Percentiles rank a stretch among this genome's conserved stretches.
These are phyloP conservation scores for Drosophila mulleri DNA, from an alignment of 2,888 invertebrate species.

Conservation along the genomic window DNA sequence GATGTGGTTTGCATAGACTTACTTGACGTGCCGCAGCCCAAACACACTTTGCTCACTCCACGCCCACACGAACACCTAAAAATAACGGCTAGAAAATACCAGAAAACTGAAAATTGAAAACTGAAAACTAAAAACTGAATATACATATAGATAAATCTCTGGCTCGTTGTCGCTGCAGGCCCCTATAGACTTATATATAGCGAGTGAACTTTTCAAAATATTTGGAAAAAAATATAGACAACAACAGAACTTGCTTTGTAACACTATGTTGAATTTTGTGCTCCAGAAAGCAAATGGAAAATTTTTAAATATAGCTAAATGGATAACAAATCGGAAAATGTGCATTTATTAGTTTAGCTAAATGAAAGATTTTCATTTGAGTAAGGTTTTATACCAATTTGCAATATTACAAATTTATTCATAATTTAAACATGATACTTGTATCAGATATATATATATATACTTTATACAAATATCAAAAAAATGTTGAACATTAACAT, in stretches of 20 bases:
- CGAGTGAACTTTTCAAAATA: constrained; percentile 41
- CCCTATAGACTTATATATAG: constrained; percentile 37
- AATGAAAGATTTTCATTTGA: too few species aligned
- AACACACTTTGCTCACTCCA: constrained; percentile 58
- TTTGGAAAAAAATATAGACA: constrained; percentile 15
- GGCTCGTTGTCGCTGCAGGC: constrained; percentile 47
- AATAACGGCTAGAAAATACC: constrained; percentile 52
- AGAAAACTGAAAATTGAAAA: constrained; percentile 11
- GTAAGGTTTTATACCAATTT: too few species aligned
- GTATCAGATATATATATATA: too few species aligned
- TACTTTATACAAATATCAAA: too few species aligned
- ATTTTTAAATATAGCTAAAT: background rate
- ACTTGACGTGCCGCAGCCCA: constrained; percentile 59
- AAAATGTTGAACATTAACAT: too few species aligned
- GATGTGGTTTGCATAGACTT: constrained; percentile 58
- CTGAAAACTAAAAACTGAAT: constrained; percentile 7
- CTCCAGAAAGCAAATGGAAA: constrained; percentile 33
- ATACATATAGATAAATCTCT: constrained; percentile 41
- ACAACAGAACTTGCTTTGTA: constrained; percentile 20
- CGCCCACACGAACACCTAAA: constrained; percentile 68
- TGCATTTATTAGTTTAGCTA: background rate
- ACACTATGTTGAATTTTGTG: constrained; percentile 28
- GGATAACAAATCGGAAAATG: background rate
- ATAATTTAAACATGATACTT: too few species aligned
- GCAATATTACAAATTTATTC: too few species aligned